Conservation (phyloP, 2,113 vertebrate genomes). For the Malaclemys terrapin region DNA sequence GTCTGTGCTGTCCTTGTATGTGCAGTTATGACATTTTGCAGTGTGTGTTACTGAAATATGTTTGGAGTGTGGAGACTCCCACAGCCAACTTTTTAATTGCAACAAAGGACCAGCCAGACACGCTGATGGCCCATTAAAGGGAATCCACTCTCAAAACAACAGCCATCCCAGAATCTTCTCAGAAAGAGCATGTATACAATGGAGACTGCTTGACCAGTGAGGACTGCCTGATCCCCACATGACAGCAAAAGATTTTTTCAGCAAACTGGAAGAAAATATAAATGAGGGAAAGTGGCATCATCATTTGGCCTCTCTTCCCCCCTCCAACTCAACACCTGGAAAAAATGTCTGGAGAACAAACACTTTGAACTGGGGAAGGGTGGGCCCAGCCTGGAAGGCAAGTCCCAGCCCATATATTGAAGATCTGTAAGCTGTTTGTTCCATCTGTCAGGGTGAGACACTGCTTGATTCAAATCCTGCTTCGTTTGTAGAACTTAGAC, state of each 20-base stretch:
- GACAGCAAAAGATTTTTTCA: not conserved
- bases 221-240: not conserved
- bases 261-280: not conserved
- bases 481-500: not conserved
- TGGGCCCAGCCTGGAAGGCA: not conserved
- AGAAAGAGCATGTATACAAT: not conserved
- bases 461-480: not conserved
- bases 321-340: not conserved
- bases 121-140: not conserved
- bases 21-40: not conserved
- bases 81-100: not conserved
- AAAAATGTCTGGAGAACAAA: not conserved
- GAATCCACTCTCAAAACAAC: not conserved
- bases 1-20: not conserved
- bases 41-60: not conserved
- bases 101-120: not conserved
- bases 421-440: not conserved
- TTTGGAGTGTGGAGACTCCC: not conserved
- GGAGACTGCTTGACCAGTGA: not conserved
- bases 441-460: not conserved
- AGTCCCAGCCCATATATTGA: not conserved
- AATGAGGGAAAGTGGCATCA: not conserved
- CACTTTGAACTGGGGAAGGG: not conserved
- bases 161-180: not conserved
- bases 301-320: not conserved